These are phyloP conservation scores for Casuarius casuarius DNA, from an alignment of 2,113 vertebrate genomes.

Conservation along the genomic window DNA sequence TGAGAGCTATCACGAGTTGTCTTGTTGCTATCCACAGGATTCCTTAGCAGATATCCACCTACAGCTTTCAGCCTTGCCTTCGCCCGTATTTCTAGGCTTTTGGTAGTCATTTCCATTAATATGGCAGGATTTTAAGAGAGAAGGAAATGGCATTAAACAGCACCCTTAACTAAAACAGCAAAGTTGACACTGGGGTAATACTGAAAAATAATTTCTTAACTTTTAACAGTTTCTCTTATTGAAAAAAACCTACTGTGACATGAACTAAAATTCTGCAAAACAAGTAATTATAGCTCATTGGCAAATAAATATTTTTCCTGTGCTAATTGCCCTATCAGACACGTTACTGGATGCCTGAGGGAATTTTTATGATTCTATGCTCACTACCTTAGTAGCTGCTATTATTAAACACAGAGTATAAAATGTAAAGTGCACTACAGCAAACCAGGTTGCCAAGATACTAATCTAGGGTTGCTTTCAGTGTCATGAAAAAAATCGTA, in stretches of 20 bases:
- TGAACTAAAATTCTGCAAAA: not conserved
- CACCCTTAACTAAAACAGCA: not conserved
- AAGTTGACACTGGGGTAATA: not conserved
- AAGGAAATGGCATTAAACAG: not conserved
- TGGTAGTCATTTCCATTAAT: not conserved
- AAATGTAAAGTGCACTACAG: not conserved
- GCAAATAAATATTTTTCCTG: not conserved
- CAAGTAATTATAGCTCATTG: not conserved
- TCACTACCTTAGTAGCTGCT: not conserved
- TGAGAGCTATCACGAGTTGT: not conserved
- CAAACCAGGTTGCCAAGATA: not conserved
- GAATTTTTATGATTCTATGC: not conserved
- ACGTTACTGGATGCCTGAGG: fast-evolving
- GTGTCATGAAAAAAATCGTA: not conserved
- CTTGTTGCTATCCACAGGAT: not conserved
- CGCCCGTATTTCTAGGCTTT: not conserved
- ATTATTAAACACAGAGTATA: not conserved
- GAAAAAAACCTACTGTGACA: not conserved
- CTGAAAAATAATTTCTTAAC: not conserved
- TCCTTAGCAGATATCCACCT: not conserved
- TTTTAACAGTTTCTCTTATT: not conserved
- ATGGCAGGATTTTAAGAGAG: not conserved
- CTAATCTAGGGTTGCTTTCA: not conserved
- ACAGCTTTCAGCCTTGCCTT: not conserved
- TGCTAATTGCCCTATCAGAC: not conserved